Percentiles rank a stretch among this genome's conserved stretches.
Evolutionary conservation across 2,888 invertebrate species (phyloP).

Genomic region (Trichogramma evanescens): DNA sequence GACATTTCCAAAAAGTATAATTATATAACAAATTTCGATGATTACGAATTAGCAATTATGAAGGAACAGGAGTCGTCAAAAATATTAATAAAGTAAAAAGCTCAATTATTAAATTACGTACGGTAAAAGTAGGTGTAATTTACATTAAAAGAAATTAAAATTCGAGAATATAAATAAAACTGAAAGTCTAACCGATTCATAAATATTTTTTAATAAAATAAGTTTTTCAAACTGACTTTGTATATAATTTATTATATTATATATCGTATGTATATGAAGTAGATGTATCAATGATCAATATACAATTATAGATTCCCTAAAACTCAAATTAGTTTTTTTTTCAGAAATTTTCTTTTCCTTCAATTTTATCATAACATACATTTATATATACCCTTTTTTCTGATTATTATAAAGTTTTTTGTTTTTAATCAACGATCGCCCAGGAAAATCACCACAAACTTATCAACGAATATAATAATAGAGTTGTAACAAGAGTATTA

Average conservation of each 20-base stretch:
- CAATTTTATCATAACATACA: not conserved
- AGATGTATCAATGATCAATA: slow-evolving; percentile 46
- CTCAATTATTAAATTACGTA: no score
- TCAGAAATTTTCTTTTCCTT: not conserved
- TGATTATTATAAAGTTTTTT: not conserved
- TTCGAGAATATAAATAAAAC: slow-evolving; percentile 3
- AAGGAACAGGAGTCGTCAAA: not conserved
- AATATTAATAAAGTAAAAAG: slow-evolving; percentile 2
- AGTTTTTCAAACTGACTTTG: slow-evolving; percentile 36
- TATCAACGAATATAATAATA: slow-evolving; percentile 27
- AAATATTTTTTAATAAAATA: slow-evolving; percentile 9
- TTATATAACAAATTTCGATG: no score
- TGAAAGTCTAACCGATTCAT: not conserved
- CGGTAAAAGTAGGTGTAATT: not conserved
- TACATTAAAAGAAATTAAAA: slow-evolving; percentile 7
- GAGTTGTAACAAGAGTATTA: slow-evolving; percentile 29
- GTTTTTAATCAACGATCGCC: slow-evolving; percentile 17
- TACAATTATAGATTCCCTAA: slow-evolving; percentile 45
- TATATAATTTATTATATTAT: slow-evolving; percentile 46
- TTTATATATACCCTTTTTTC: slow-evolving; percentile 9
- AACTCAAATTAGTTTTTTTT: slow-evolving; percentile 32
- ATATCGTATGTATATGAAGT: slow-evolving; percentile 37
- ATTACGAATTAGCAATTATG: no score
- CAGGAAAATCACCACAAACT: slow-evolving; percentile 15
- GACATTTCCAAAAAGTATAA: no score